These are phyloP conservation scores for Burhinus oedicnemus DNA, from an alignment of 2,113 vertebrate genomes.

Conservation along the genomic window DNA sequence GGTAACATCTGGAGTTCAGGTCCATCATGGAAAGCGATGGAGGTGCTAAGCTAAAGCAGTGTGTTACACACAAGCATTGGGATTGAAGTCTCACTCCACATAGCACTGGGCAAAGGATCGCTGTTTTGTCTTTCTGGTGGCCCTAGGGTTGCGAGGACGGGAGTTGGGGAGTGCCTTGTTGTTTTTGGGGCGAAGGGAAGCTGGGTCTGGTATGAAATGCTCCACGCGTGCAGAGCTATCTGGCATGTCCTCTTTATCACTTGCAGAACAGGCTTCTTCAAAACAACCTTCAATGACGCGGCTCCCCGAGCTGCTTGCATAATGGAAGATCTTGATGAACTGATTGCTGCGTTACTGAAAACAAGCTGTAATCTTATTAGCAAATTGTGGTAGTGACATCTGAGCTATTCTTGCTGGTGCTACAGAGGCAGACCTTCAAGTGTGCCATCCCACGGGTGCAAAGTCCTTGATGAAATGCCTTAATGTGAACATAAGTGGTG, in stretches of 20 bases:
- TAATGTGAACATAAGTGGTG: background rate
- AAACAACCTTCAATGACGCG: slow-evolving; percentile 24
- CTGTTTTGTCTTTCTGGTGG: background rate
- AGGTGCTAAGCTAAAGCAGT: background rate
- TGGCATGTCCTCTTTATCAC: slow-evolving; percentile 1
- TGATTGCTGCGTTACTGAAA: slow-evolving; percentile 47
- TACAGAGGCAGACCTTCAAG: background rate
- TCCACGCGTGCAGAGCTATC: background rate
- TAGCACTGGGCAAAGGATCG: background rate
- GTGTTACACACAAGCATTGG: rapidly evolving
- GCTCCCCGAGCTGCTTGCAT: slow-evolving; percentile 51
- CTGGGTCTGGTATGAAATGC: background rate
- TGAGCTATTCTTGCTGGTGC: background rate
- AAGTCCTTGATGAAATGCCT: background rate
- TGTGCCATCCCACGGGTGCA: background rate
- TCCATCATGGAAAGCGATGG: rapidly evolving
- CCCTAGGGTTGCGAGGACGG: background rate
- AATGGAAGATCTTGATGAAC: slow-evolving; percentile 48
- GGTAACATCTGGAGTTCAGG: background rate
- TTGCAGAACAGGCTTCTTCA: slow-evolving; percentile 56
- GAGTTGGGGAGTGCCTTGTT: background rate
- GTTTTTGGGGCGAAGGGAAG: background rate
- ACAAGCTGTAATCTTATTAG: slow-evolving; percentile 56
- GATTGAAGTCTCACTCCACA: rapidly evolving
- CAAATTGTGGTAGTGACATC: slow-evolving; percentile 11